Conservation (phyloP, 2,888 invertebrate genomes). For the Hetaerina titia region DNA sequence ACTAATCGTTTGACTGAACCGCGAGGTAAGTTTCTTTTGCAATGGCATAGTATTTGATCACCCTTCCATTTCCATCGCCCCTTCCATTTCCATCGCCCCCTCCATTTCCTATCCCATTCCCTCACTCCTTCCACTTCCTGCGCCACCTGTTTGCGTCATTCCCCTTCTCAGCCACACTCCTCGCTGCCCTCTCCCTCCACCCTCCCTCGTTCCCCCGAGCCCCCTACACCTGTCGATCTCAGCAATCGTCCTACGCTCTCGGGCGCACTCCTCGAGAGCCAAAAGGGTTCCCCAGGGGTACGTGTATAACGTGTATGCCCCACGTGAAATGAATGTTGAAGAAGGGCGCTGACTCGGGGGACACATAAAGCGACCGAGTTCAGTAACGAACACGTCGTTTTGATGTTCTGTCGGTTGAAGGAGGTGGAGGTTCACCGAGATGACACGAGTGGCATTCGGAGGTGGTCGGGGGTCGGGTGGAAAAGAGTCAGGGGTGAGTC, state of each 20-base stretch:
- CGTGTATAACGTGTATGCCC: background rate
- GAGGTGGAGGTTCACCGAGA: background rate
- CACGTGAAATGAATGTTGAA: background rate
- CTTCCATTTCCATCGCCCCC: background rate
- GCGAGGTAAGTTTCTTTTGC: background rate
- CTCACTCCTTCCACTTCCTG: background rate
- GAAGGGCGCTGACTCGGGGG: background rate
- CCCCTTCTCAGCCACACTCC: background rate
- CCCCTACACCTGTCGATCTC: constrained; percentile 40
- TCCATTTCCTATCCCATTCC: background rate
- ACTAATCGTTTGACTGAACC: background rate
- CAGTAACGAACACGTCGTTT: background rate
- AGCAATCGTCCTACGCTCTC: background rate
- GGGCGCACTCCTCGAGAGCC: background rate
- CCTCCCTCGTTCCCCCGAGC: background rate
- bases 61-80: background rate
- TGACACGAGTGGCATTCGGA: background rate
- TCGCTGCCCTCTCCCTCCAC: background rate
- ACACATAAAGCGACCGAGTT: background rate
- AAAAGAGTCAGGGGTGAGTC: background rate
- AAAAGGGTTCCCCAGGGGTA: background rate
- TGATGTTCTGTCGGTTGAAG: background rate
- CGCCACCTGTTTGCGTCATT: constrained; percentile 28
- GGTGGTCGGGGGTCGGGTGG: background rate
- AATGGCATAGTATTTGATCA: background rate